Evolutionary conservation across 2,797 vertebrate species (phyloP).

Genomic region (Amniataba percoides): DNA sequence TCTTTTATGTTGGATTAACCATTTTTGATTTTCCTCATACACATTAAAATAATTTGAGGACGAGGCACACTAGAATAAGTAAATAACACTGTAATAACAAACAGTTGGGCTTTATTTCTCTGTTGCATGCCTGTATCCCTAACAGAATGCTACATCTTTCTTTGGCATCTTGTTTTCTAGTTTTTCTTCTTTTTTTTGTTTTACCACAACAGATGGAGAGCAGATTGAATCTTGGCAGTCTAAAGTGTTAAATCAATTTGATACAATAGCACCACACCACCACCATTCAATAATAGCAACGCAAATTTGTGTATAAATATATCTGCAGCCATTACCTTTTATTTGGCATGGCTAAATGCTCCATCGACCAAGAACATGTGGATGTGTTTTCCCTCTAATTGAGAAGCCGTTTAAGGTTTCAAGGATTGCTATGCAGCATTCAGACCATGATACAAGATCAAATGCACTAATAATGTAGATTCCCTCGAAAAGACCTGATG

Average conservation of each 20-base stretch:
- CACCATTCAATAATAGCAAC: conserved; percentile 10
- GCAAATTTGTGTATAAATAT: conserved; percentile 7
- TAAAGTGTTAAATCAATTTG: conserved; percentile 24
- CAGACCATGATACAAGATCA: neutral
- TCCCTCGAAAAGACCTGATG: conserved; percentile 9
- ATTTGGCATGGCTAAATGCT: neutral
- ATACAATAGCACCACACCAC: neutral
- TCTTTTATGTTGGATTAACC: neutral
- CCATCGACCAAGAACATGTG: neutral
- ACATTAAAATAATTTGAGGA: neutral
- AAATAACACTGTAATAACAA: conserved; percentile 3
- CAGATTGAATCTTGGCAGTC: conserved; percentile 38
- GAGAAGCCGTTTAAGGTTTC: neutral
- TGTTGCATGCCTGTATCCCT: conserved; percentile 5
- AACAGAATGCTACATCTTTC: conserved; percentile 19
- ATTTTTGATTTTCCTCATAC: neutral
- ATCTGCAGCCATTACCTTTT: neutral
- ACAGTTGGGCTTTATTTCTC: neutral
- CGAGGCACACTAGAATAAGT: neutral
- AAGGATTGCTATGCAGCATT: neutral
- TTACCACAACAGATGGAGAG: conserved; percentile 32
- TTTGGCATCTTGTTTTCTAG: neutral
- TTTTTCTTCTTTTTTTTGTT: neutral
- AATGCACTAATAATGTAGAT: neutral
- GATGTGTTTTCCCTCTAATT: conserved; percentile 1